Evolutionary conservation across 2,113 vertebrate species (phyloP), one percentile per base, ranked within the genome.

Genomic region (Menura novaehollandiae): DNA sequence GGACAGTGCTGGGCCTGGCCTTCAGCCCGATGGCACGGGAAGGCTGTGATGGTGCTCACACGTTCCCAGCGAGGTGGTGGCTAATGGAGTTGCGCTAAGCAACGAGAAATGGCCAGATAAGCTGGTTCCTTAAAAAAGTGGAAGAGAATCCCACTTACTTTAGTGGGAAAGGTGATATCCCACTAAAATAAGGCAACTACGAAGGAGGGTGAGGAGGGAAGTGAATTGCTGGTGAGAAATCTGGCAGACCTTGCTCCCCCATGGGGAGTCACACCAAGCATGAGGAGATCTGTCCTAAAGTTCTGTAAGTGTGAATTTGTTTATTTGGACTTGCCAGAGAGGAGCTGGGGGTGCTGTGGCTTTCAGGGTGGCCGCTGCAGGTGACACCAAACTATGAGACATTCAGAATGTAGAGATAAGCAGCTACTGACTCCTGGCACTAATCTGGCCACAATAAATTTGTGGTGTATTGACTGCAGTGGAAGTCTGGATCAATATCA

Each of bases 31-130:
- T 8, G 18, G 52, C 1, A 2, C 52, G 66, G 60, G 79, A 37
- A n/a, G 37, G 51, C 33, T 62, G 41, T 4, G 8, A 24, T 0
- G 0, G 32, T 18, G 39, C 76, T 55, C 20, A 67, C 1, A 0
- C 0, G 1, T 27, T 60, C 28, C 49, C 19, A 13, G 66, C 35
- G 10, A 64, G 47, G 37, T 52, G 44, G 56, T 52, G 59, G 18
- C n/a, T 63, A 11, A 30, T 35, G 66, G 46, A 46, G 26, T 35
- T 47, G 28, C 7, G 13, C 53, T 41, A 33, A 73, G 44, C 39
- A 71, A 13, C 33, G 37, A 64, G 73, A 66, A 64, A 19, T 18
- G 46, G 32, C 28, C 78, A 15, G 26, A 68, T 10, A 41, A 60
- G 35, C 51, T 77, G 63, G 66, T 71, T 60, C 32, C 47, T 74